These are phyloP conservation scores for Leptura quadrifasciata DNA, from an alignment of 2,888 invertebrate species.

Conservation along the genomic window DNA sequence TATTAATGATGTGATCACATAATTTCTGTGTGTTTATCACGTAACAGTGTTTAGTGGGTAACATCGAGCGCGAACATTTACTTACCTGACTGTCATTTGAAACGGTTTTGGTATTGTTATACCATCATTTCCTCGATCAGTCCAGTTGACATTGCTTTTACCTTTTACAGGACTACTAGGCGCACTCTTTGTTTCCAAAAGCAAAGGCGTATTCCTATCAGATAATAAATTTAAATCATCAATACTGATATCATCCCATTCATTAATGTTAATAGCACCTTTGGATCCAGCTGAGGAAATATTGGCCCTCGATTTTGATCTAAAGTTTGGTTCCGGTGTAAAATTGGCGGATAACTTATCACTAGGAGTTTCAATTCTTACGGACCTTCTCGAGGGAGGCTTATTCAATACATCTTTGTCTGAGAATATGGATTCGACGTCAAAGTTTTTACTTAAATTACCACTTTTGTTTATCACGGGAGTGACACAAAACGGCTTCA, in stretches of 20 bases:
- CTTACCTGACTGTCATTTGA: slow-evolving; percentile 82
- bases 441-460: slow-evolving; percentile 28
- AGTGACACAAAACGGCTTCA: slow-evolving; percentile 66
- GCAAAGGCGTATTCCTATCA: slow-evolving; percentile 58
- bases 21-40: too few relatives aligned
- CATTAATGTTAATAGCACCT: slow-evolving; percentile 52
- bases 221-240: slow-evolving; percentile 69
- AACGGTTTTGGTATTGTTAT: slow-evolving; percentile 82
- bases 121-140: too few relatives aligned
- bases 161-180: slow-evolving; percentile 77
- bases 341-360: slow-evolving; percentile 62
- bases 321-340: slow-evolving; percentile 60
- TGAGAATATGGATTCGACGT: slow-evolving; percentile 57
- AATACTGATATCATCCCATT: slow-evolving; percentile 68
- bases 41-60: too few relatives aligned
- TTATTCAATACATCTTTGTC: slow-evolving; percentile 66
- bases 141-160: slow-evolving; percentile 66
- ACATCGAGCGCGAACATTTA: too few relatives aligned
- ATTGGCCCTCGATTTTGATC: slow-evolving; percentile 66
- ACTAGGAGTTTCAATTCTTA: slow-evolving; percentile 71
- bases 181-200: slow-evolving; percentile 74
- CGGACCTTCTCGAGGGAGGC: slow-evolving; percentile 71
- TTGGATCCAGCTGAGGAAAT: slow-evolving; percentile 65
- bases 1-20: too few relatives aligned
- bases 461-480: slow-evolving; percentile 60